Conservation (phyloP, 2,113 vertebrate species). For the Antennarius striatus region DNA sequence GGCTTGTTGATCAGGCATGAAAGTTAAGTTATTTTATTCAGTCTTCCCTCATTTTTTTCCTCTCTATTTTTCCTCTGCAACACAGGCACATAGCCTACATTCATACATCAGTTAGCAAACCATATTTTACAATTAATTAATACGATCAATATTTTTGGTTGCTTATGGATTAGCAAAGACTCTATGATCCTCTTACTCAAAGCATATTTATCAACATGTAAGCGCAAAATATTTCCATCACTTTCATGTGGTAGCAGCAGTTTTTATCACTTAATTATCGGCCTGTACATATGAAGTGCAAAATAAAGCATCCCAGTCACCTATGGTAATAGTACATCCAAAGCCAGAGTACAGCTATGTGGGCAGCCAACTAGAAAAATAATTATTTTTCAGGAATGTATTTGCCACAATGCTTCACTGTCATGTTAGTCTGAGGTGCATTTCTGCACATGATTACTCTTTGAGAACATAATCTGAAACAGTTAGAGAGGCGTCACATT, state of each 20-base stretch:
- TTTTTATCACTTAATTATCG: constrained; percentile 49
- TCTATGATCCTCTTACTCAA: constrained; percentile 61
- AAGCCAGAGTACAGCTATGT: constrained; percentile 14
- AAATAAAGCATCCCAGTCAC: constrained; percentile 55
- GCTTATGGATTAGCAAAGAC: constrained; percentile 52
- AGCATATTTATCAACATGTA: constrained; percentile 43
- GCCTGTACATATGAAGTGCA: constrained; percentile 37
- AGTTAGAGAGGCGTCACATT: constrained; percentile 19
- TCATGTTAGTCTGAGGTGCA: background rate
- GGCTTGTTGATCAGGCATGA: constrained; percentile 72
- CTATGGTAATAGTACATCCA: constrained; percentile 36
- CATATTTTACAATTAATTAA: constrained; percentile 72
- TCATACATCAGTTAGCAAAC: constrained; percentile 51
- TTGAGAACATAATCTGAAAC: background rate
- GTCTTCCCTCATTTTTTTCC: constrained; percentile 49
- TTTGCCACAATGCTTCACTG: background rate
- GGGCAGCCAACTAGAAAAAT: constrained; percentile 2
- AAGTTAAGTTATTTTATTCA: constrained; percentile 74
- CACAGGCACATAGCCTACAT: constrained; percentile 44
- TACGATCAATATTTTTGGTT: constrained; percentile 56
- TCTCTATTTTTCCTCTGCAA: constrained; percentile 41
- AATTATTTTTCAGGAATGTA: background rate
- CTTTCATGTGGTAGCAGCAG: constrained; percentile 54
- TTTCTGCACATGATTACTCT: background rate
- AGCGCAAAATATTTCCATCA: constrained; percentile 42